Percentiles rank a stretch among this genome's conserved stretches.
These are phyloP conservation scores for Meloe dianella DNA, from an alignment of 2,888 invertebrate species.

Conservation along the genomic window DNA sequence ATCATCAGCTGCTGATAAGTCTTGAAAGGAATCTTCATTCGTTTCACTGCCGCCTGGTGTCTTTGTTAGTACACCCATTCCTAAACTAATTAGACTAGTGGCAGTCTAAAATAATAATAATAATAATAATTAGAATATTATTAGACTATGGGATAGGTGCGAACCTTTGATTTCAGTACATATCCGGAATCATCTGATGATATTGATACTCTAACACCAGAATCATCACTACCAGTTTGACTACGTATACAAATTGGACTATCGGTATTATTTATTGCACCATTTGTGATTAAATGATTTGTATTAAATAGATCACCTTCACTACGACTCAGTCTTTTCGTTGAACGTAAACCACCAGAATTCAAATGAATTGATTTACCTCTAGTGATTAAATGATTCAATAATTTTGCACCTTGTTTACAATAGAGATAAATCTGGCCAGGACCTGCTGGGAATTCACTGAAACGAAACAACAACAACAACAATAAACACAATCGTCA, in stretches of 20 bases:
- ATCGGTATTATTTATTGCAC: constrained; percentile 42
- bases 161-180: constrained; percentile 52
- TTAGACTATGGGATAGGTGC: background rate
- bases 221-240: constrained; percentile 55
- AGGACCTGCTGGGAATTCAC: constrained; percentile 62
- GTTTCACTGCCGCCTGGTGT: constrained; percentile 60
- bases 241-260: constrained; percentile 52
- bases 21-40: constrained; percentile 54
- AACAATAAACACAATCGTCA: too few species aligned
- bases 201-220: constrained; percentile 54
- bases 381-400: constrained; percentile 59
- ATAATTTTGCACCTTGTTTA: constrained; percentile 57
- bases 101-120: constrained; percentile 52
- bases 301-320: constrained; percentile 60
- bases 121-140: background rate
- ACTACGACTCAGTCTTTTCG: constrained; percentile 60
- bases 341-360: constrained; percentile 36
- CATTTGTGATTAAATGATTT: constrained; percentile 28
- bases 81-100: constrained; percentile 53
- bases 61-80: constrained; percentile 52
- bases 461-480: constrained; percentile 41
- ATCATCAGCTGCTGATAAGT: constrained; percentile 40
- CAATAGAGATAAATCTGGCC: constrained; percentile 64
- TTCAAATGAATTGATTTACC: constrained; percentile 55
- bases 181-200: constrained; percentile 54